Conservation (phyloP, 2,113 vertebrate genomes). For the Alethe diademata region DNA sequence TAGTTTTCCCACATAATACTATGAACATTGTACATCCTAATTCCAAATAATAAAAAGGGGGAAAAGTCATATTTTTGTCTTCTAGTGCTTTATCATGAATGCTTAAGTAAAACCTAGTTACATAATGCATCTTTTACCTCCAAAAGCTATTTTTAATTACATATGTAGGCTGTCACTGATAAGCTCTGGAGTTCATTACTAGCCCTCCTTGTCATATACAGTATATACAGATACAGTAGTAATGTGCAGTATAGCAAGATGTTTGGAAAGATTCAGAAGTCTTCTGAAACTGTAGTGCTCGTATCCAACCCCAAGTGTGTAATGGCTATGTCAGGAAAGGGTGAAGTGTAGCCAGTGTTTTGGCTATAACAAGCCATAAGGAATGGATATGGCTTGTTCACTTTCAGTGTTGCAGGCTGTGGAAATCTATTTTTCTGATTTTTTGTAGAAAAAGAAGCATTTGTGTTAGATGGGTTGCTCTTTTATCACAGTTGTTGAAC, state of each 20-base stretch:
- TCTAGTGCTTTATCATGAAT: not conserved
- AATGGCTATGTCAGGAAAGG: not conserved
- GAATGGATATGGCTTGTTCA: not conserved
- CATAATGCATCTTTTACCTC: not conserved
- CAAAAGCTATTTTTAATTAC: not conserved
- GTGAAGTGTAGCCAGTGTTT: not conserved
- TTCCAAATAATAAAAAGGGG: not conserved
- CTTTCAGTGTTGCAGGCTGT: not conserved
- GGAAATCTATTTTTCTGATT: conserved; percentile 12
- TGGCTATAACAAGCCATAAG: not conserved
- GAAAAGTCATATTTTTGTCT: not conserved
- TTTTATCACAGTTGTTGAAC: not conserved
- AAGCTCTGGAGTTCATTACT: not conserved
- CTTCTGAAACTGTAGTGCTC: not conserved
- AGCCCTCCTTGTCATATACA: not conserved
- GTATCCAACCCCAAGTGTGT: not conserved
- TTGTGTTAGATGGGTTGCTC: not conserved
- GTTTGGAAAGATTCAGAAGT: not conserved
- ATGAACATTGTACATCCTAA: not conserved
- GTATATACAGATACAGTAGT: not conserved
- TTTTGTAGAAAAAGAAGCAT: not conserved
- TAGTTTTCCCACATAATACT: not conserved
- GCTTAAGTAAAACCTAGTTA: not conserved
- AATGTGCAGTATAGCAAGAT: not conserved
- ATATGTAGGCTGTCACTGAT: not conserved